Evolutionary conservation across 2,113 vertebrate genomes (phyloP), one percentile per base, ranked within the genome.

Genomic region (Leptodactylus fuscus): DNA sequence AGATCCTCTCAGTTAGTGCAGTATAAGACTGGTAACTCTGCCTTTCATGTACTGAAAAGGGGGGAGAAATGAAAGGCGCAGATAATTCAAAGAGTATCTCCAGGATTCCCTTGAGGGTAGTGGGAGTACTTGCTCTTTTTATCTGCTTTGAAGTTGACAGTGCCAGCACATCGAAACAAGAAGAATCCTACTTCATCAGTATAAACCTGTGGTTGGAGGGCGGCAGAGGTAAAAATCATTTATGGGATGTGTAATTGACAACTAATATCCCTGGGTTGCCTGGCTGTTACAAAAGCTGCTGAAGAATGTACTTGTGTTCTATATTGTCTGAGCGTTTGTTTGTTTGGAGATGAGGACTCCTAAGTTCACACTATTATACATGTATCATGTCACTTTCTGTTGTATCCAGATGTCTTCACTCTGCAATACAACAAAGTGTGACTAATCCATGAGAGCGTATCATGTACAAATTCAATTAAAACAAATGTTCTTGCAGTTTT

Each of bases 71-170:
- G 75, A 70, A 81, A 85, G 81, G 38, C 65, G 55, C 84, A 80
- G 65, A 81, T 81, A 85, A 80, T 85, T 80, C 84, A 85, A 85
- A 85, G 76, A 80, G 49, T 55, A 71, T 80, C 65, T 80, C n/a
- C 36, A 73, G 77, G 62, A 73, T 79, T 86, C 67, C 77, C 84
- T 58, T 41, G 83, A 80, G 83, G 83, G 46, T 58, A 79, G 76
- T 79, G 62, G 83, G 44, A 67, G 83, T 70, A 85, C 83, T 38
- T 62, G 73, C 75, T 76, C 74, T 85, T 85, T 85, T 85, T 81
- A 73, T 80, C 65, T 81, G 36, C 77, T 86, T 86, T 86, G 84
- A 86, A 73, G 76, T 81, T 86, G 76, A 60, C 51, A 38, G 58
- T 78, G 44, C 44, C 62, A 71, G 75, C 46, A 80, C 71, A 73